Conservation (phyloP, 2,113 vertebrate species). For the Mobula hypostoma region DNA sequence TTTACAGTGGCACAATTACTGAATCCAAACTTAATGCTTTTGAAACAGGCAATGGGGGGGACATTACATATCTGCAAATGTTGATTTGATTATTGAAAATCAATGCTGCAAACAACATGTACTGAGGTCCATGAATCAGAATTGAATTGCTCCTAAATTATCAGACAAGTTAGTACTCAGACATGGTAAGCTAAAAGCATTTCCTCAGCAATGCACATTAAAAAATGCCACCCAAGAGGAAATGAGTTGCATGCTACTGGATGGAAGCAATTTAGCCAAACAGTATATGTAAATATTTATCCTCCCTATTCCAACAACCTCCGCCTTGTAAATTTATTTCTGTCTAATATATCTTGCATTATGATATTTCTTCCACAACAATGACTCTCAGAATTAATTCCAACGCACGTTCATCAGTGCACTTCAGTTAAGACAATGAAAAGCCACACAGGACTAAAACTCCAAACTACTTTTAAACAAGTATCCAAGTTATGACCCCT, state of each 20-base stretch:
- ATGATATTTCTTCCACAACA: background rate
- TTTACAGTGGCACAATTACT: background rate
- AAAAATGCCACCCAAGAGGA: background rate
- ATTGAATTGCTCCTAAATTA: too few species aligned
- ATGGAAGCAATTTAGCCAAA: background rate
- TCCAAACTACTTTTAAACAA: background rate
- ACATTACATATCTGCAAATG: background rate
- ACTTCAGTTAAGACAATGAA: background rate
- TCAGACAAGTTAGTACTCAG: too few species aligned
- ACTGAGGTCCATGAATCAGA: background rate
- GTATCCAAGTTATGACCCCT: background rate
- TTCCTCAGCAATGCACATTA: background rate
- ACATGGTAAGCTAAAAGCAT: background rate
- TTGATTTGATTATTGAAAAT: background rate
- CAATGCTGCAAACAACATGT: background rate
- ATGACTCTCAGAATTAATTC: background rate
- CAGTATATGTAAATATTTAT: background rate
- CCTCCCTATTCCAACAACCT: background rate
- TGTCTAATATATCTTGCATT: background rate
- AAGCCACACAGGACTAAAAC: background rate
- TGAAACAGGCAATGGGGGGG: background rate
- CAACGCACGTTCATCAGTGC: background rate
- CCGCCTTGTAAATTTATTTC: background rate
- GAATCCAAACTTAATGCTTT: conserved; percentile 10
- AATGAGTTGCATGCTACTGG: background rate